These are phyloP conservation scores for Silvanus unidentatus DNA, from an alignment of 2,888 invertebrate genomes.

Conservation along the genomic window DNA sequence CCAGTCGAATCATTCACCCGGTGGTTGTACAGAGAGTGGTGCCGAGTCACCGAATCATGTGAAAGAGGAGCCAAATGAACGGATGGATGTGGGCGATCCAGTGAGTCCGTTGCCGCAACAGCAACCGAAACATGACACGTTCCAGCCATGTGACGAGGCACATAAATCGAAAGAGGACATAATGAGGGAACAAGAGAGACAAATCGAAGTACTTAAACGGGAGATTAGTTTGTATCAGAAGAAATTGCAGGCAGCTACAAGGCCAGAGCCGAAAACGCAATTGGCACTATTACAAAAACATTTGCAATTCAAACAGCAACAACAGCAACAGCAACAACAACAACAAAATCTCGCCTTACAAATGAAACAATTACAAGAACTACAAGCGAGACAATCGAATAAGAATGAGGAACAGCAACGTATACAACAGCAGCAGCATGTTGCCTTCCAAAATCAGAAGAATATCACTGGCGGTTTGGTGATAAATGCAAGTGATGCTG, in stretches of 20 bases:
- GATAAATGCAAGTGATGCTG: slow-evolving; percentile 57
- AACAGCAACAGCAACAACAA: slow-evolving; percentile 51
- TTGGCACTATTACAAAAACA: slow-evolving; percentile 41
- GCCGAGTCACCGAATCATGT: slow-evolving; percentile 36
- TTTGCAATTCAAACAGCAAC: slow-evolving; percentile 47
- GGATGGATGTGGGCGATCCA: slow-evolving; percentile 48
- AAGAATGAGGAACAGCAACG: slow-evolving; percentile 46
- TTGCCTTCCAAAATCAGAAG: slow-evolving; percentile 46
- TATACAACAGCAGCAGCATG: slow-evolving; percentile 49
- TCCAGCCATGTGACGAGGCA: slow-evolving; percentile 18
- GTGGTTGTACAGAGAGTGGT: slow-evolving; percentile 43
- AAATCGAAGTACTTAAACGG: slow-evolving; percentile 82
- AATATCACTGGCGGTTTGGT: slow-evolving; percentile 51
- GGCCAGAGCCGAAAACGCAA: slow-evolving; percentile 41
- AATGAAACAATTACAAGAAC: slow-evolving; percentile 56
- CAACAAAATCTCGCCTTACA: slow-evolving; percentile 53
- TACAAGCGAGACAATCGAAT: slow-evolving; percentile 51
- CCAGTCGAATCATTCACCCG: slow-evolving; percentile 45
- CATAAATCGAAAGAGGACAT: slow-evolving; percentile 57
- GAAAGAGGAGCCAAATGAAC: slow-evolving; percentile 33
- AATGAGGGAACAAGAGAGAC: slow-evolving; percentile 75
- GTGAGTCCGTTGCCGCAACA: slow-evolving; percentile 43
- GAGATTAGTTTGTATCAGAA: slow-evolving; percentile 73
- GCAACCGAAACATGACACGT: slow-evolving; percentile 36
- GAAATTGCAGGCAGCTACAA: slow-evolving; percentile 61